Base-by-base conservation (phyloP, 2,888 invertebrate species). In the Cerceris ruficornis region DNA sequence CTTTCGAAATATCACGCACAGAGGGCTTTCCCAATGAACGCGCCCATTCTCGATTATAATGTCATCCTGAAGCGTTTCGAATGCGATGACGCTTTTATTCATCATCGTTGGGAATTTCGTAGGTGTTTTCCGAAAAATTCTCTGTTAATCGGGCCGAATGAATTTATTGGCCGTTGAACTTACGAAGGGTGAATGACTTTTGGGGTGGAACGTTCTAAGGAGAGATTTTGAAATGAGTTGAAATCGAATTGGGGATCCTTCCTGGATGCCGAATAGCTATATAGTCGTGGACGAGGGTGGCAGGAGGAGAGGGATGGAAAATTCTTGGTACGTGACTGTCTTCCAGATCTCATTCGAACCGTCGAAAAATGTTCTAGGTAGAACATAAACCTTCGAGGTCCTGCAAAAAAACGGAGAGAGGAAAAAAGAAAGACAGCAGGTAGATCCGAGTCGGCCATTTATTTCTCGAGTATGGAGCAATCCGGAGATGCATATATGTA, bases 271-370 rank as follows among this genome's bases (percentile, higher is more conserved):
- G 62, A 14, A 41, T 52, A 14, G 54, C 11, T n/a, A 7, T 11
- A 52, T 7, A 6, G n/a, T 7, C 1, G n/a, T 9, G 2, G 52
- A 52, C 5, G 28, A 28, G 14, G 54, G 54, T 41, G 28, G 17
- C 14, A 6, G 9, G 42, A 11, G 7, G 4, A 0, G 43, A 11
- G 55, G 7, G 64, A 46, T 8, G 13, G 75, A 70, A 81, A 77
- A 81, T 69, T 75, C 69, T 59, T 17, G 41, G 60, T 81, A 81
- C 81, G 80, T 81, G 80, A 81, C 70, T 39, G 75, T 69, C 77
- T 65, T 80, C 49, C 55, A 69, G 77, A 77, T 77, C 77, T 61
- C 64, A 15, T 50, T 43, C 70, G 55, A 71, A 75, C 69, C 68
- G 64, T 58, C 71, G 71, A 71, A 77, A 80, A 82, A 80, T 71